Conservation (phyloP, 2,888 invertebrate genomes). For the Pilophorus perplexus region DNA sequence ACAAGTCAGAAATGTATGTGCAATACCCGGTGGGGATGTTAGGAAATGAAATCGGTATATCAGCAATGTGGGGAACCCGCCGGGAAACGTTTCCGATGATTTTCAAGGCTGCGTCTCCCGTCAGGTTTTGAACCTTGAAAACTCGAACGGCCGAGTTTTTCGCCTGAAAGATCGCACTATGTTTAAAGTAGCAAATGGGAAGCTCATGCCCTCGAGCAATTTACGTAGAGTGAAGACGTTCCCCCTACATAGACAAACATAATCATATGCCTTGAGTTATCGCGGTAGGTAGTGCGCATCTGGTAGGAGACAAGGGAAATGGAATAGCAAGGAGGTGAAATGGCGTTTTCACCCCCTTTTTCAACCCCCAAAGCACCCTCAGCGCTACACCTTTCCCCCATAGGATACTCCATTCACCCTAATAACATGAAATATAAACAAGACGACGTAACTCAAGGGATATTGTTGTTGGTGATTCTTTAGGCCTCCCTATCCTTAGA, state of each 20-base stretch:
- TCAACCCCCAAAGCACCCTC: constrained; percentile 3
- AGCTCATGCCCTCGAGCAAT: too few species aligned
- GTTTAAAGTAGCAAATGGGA: too few species aligned
- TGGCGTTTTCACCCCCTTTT: neutral
- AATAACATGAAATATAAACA: constrained; percentile 34
- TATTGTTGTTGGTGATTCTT: constrained; percentile 31
- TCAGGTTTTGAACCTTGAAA: too few species aligned
- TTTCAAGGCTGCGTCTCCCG: too few species aligned
- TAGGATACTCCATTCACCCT: constrained; percentile 5
- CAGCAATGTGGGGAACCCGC: too few species aligned
- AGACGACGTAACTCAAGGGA: constrained; percentile 29
- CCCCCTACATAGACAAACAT: too few species aligned
- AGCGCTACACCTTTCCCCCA: neutral
- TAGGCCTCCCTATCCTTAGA: neutral
- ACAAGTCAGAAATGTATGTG: neutral
- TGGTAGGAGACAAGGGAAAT: constrained; percentile 11
- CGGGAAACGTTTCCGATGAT: too few species aligned
- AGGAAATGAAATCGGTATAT: neutral
- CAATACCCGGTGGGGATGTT: neutral
- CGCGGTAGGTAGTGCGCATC: neutral
- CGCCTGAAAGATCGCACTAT: too few species aligned
- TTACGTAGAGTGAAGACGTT: too few species aligned
- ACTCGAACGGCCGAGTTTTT: too few species aligned
- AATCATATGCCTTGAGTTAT: too few species aligned
- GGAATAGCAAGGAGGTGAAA: constrained; percentile 10